A percentile compares a stretch with the other conserved stretches of the same genome.
Conservation (phyloP, 1,140 invertebrate genomes). For the Wiebesia pumilae region DNA sequence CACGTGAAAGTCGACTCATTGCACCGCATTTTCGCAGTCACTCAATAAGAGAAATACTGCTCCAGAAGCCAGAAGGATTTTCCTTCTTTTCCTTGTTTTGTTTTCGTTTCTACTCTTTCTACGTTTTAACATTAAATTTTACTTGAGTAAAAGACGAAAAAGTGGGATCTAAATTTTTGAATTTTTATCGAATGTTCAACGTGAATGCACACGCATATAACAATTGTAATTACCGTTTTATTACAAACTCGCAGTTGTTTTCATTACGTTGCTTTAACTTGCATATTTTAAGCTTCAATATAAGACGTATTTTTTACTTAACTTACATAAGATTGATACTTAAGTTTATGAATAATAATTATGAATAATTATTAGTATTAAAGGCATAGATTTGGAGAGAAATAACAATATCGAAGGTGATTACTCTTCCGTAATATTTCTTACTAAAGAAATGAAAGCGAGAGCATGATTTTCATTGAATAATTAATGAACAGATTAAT, state of each 20-base stretch:
- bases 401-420: no score
- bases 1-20: neutral
- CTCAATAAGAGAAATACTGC: slow-evolving; percentile 13
- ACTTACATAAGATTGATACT: no score
- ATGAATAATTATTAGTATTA: no score
- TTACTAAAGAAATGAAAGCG: no score
- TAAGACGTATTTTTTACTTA: no score
- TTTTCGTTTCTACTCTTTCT: neutral
- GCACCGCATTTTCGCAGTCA: neutral
- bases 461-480: no score
- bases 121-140: neutral
- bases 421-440: no score
- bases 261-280: neutral
- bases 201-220: neutral
- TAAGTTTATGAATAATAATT: no score
- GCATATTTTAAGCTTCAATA: neutral
- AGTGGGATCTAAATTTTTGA: neutral
- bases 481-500: no score
- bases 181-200: slow-evolving; percentile 40
- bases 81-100: slow-evolving; percentile 7
- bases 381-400: no score
- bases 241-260: neutral
- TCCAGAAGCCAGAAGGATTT: neutral
- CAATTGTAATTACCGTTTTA: neutral
- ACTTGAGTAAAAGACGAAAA: neutral